These are phyloP conservation scores for Coenonympha glycerion DNA, from an alignment of 2,888 invertebrate genomes.

Conservation along the genomic window DNA sequence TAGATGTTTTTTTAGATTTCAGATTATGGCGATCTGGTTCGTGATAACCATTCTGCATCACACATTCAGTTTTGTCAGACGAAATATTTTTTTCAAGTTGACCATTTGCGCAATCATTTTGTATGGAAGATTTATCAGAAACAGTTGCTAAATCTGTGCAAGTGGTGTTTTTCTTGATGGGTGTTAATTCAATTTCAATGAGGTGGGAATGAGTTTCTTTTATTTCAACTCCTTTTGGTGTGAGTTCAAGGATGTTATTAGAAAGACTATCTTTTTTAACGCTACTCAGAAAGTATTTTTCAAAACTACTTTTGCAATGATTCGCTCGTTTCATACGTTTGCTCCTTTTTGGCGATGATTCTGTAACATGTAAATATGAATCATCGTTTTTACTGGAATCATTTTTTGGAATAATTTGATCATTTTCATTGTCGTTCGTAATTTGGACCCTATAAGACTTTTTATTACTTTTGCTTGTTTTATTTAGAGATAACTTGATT, in stretches of 20 bases:
- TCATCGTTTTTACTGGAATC: neutral
- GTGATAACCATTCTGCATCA: neutral
- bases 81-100: neutral
- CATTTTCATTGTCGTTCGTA: constrained; percentile 1
- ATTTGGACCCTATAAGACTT: constrained; percentile 7
- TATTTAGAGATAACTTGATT: constrained; percentile 8
- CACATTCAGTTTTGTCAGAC: neutral
- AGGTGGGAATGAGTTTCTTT: neutral
- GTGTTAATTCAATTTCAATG: neutral
- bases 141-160: neutral
- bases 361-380: neutral
- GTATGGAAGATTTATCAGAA: neutral
- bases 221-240: neutral
- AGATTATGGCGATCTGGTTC: neutral
- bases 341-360: neutral
- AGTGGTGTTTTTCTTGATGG: neutral
- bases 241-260: neutral
- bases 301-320: neutral
- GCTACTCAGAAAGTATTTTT: neutral
- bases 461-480: constrained; percentile 9
- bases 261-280: neutral
- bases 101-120: neutral
- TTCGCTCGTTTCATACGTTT: neutral
- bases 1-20: neutral
- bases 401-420: neutral